Conservation (phyloP, 92 coral and sea anemone genomes). For the Plumapathes pennacea region DNA sequence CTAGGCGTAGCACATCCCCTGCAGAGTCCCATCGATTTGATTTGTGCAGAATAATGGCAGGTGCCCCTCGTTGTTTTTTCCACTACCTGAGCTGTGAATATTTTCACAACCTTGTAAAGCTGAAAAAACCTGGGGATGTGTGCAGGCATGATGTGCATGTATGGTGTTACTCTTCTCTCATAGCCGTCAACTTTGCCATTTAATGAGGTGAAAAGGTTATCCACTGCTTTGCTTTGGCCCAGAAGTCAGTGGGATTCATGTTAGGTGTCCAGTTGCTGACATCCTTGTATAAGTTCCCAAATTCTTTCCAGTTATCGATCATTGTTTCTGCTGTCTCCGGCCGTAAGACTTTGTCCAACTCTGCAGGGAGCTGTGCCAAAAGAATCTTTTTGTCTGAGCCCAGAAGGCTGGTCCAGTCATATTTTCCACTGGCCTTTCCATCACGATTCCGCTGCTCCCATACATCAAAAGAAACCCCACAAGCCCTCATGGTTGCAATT, state of each 20-base stretch:
- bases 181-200: slow-evolving; percentile 25
- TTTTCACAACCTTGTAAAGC: slow-evolving; percentile 29
- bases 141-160: slow-evolving; percentile 48
- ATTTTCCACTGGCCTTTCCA: slow-evolving; percentile 41
- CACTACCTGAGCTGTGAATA: slow-evolving; percentile 65
- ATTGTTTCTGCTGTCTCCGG: slow-evolving; percentile 25
- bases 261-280: slow-evolving; percentile 10
- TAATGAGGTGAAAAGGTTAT: slow-evolving; percentile 12
- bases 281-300: slow-evolving; percentile 31
- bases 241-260: slow-evolving; percentile 6
- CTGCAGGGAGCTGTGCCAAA: background rate
- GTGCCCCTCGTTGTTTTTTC: slow-evolving; percentile 54
- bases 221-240: slow-evolving; percentile 48
- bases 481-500: slow-evolving; percentile 16
- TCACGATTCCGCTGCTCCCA: slow-evolving; percentile 50
- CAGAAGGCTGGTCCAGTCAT: slow-evolving; percentile 53
- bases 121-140: slow-evolving; percentile 58
- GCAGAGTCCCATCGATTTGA: slow-evolving; percentile 54
- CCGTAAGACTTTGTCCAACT: background rate
- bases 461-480: slow-evolving; percentile 49
- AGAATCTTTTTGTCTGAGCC: slow-evolving; percentile 36
- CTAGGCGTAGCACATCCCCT: slow-evolving; percentile 33
- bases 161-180: slow-evolving; percentile 48
- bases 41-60: slow-evolving; percentile 34
- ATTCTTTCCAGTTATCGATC: slow-evolving; percentile 33